Base-by-base conservation (phyloP, 23 tunicate species). In the Botrylloides violaceus region DNA sequence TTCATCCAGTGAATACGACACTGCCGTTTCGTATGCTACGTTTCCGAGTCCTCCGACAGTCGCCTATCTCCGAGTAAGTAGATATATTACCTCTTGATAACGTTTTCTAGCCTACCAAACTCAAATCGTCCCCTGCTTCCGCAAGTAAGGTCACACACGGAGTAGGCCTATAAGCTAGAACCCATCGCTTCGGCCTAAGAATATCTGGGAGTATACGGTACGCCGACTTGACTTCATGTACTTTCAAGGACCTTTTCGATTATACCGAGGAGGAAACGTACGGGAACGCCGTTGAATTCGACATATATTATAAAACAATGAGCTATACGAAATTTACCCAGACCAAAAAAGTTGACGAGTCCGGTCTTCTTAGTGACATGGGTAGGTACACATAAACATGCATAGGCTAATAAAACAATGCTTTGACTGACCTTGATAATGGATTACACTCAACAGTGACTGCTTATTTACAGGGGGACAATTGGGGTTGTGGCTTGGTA, bases 401-500 rank as follows among this genome's bases (percentile, higher is more conserved):
- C n/a, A n/a, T n/a, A n/a, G n/a, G n/a, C n/a, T n/a, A n/a, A n/a
- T n/a, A n/a, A n/a, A n/a, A n/a, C n/a, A n/a, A n/a, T n/a, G n/a
- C n/a, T n/a, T n/a, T n/a, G n/a, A n/a, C n/a, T n/a, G n/a, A n/a
- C n/a, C n/a, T n/a, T n/a, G n/a, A n/a, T n/a, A n/a, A n/a, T n/a
- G n/a, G n/a, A n/a, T n/a, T n/a, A n/a, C n/a, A n/a, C n/a, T n/a
- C n/a, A n/a, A n/a, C n/a, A n/a, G n/a, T n/a, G n/a, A n/a, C n/a
- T n/a, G n/a, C n/a, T 48, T 26, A 26, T 23, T 55, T 38, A 4
- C 72, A 80, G 85, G 85, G 33, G 85, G 85, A 29, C 85, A 80
- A 47, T 70, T 80, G 2, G 85, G 85, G 3, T 29, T 80, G 29
- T 80, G 85, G 85, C 64, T 80, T 24, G 85, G 85, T 6, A 80